Evolutionary conservation across 2,113 vertebrate species (phyloP).

Genomic region (Sturnira hondurensis): DNA sequence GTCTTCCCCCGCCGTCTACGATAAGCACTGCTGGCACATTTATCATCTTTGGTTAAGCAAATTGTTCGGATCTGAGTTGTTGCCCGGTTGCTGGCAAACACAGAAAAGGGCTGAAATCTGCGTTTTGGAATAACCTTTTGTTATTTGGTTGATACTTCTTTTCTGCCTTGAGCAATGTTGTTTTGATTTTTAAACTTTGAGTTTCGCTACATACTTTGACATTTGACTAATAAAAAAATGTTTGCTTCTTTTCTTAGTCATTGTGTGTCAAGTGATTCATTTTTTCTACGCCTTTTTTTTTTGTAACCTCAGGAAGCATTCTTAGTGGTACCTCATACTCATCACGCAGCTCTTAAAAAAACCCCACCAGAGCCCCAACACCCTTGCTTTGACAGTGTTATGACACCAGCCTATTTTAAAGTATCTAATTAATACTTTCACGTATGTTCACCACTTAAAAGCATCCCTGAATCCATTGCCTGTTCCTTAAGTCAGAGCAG

Average conservation of each 20-base stretch:
- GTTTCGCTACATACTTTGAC: conserved; percentile 50
- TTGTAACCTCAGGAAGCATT: conserved; percentile 6
- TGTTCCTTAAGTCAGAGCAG: neutral
- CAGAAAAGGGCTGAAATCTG: neutral
- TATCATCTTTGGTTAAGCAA: conserved; percentile 26
- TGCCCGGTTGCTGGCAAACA: neutral
- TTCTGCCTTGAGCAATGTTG: conserved; percentile 7
- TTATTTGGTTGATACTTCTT: conserved; percentile 4
- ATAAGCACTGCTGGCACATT: conserved; percentile 6
- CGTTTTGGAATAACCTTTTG: conserved; percentile 7
- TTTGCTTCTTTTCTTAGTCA: conserved; percentile 62
- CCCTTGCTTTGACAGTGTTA: neutral
- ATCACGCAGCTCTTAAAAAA: conserved; percentile 24
- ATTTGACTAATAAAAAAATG: conserved; percentile 63
- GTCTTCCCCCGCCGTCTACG: neutral
- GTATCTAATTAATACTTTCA: neutral
- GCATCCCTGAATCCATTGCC: neutral
- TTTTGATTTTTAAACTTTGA: conserved; percentile 26
- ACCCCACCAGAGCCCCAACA: neutral
- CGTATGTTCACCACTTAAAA: neutral
- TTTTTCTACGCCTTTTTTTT: conserved; percentile 11
- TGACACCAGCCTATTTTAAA: neutral
- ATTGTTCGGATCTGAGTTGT: neutral
- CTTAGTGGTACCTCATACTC: conserved; percentile 27
- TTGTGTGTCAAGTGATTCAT: conserved; percentile 55